Base-by-base conservation (phyloP, 1,140 invertebrate genomes). In the Globodera rostochiensis region DNA sequence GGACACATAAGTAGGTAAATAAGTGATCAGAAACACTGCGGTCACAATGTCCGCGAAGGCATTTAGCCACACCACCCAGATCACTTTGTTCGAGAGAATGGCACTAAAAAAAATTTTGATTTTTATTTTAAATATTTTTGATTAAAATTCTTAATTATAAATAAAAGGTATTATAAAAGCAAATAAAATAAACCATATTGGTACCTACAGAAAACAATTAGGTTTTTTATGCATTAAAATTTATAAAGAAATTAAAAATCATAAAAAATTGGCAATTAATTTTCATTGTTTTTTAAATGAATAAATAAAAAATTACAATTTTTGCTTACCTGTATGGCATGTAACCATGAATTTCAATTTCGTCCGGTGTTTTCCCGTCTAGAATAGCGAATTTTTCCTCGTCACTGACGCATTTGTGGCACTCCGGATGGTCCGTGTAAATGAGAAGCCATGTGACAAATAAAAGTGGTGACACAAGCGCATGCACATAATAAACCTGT, bases 41-140 rank as follows among this genome's bases (percentile, higher is more conserved):
- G 84, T 82, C 47, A 84, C 79, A 64, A 85, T 80, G 77, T 85
- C 84, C 6, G 82, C 84, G 15, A 85, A 82, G 4, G 84, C 86
- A 50, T 87, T 87, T 8, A 85, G 79, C 84, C 83, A 84, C 19
- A 84, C 82, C 60, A 79, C 70, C 6, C 74, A 71, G 3, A 84
- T 73, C 6, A 84, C 45, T 78, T 79, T 76, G 66, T 83, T 86
- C 46, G 25, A 36, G 6, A 82, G 47, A 74, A 84, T 86, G n/a
- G 83, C 81, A 70, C 79, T 53, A 78, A 84, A 79, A 45, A 36
- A 36, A 36, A 36, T 36, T 36, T 36, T 2, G 36, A 36, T 36
- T 36, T 36, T 36, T 36, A 36, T 36, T 74, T n/a, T 4, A 53
- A 50, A 50, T 6, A 60, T 15, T 15, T 19, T 19, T 25, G 25